These are phyloP conservation scores for Nemopilema nomurai DNA, from an alignment of 30 jellyfish, hydroid and myxozoan genomes.

Conservation along the genomic window DNA sequence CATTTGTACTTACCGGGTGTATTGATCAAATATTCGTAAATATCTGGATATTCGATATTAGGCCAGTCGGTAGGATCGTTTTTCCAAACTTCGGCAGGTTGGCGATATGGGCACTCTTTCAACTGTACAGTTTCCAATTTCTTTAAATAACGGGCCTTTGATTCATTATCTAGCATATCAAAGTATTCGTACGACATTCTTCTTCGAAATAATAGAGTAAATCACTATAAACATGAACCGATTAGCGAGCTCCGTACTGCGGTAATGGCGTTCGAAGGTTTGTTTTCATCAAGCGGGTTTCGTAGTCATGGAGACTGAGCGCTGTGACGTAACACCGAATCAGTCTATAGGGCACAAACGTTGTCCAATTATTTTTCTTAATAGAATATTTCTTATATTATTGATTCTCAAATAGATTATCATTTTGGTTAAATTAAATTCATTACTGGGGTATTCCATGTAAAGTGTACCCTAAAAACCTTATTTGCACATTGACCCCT, in stretches of 20 bases:
- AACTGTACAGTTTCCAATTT: background rate
- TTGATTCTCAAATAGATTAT: too few species aligned
- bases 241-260: background rate
- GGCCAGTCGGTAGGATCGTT: background rate
- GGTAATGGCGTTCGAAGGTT: background rate
- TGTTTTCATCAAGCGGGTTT: conserved; percentile 21
- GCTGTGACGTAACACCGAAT: conserved; percentile 37
- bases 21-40: background rate
- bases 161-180: background rate
- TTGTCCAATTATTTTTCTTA: too few species aligned
- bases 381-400: too few species aligned
- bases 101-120: background rate
- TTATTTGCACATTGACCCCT: too few species aligned
- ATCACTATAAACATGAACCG: background rate
- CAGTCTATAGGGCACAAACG: too few species aligned
- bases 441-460: too few species aligned
- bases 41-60: background rate
- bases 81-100: background rate
- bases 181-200: conserved; percentile 33
- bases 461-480: too few species aligned
- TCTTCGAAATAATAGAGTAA: background rate
- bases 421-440: too few species aligned
- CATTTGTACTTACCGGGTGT: background rate
- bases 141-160: background rate
- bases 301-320: conserved; percentile 8